phyloP scores from a whole-genome alignment of 2,888 invertebrate genomes.

The Phorcus lineatus region DNA sequence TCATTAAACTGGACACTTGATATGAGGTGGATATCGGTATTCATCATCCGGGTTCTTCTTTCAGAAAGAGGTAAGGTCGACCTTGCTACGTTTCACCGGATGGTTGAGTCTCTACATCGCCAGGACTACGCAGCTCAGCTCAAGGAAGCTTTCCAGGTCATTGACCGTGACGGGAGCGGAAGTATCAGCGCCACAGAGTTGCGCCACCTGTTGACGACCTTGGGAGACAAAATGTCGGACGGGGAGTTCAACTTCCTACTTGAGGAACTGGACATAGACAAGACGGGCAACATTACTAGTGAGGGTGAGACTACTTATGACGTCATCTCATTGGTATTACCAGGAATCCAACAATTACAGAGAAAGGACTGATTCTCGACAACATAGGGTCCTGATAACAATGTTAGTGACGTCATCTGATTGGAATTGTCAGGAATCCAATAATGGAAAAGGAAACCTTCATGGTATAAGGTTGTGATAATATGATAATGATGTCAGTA shows the following conservation, averaged over 20 bases:
- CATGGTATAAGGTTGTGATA: no score
- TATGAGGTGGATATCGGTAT: no score
- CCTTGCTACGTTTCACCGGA: conserved; percentile 99
- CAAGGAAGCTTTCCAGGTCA: conserved; percentile 97
- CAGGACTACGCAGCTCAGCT: conserved; percentile 99
- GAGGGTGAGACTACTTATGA: conserved; percentile 79
- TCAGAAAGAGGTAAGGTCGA: conserved; percentile 98
- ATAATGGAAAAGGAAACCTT: no score
- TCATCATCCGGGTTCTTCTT: no score
- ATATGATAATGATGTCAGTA: no score
- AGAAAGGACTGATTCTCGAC: no score
- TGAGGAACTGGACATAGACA: conserved; percentile 87
- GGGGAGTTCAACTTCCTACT: conserved; percentile 42
- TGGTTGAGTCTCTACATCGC: conserved; percentile 99
- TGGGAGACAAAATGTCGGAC: conserved; percentile 44
- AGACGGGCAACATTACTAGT: conserved; percentile 98
- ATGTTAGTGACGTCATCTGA: no score
- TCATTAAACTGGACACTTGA: no score
- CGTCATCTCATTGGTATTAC: no score
- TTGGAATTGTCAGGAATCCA: no score
- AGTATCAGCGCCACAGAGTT: conserved; percentile 98
- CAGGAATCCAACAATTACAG: no score
- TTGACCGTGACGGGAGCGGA: conserved; percentile 99
- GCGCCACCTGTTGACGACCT: conserved; percentile 72
- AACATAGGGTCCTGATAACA: no score